phyloP scores from a whole-genome alignment of 2,797 vertebrate species.

The Enteromius mattozi region DNA sequence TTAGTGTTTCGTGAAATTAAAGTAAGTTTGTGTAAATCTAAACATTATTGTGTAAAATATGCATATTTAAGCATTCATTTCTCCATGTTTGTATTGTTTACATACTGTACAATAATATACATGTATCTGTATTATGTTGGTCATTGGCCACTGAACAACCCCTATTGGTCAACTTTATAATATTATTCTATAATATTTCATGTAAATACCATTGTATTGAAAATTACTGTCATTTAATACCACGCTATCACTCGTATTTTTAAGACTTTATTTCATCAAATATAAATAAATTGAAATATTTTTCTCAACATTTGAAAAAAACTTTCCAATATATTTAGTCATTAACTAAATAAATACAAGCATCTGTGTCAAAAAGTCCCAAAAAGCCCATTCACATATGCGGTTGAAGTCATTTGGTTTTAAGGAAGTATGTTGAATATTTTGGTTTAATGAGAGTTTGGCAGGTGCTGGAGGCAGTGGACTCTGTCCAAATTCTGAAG shows the following conservation, averaged over 20 bases:
- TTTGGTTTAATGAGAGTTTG: constrained; percentile 5
- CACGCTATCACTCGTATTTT: neutral
- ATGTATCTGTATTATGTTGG: neutral
- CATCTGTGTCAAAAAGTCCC: neutral
- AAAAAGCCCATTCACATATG: neutral
- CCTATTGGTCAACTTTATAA: neutral
- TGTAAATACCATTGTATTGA: neutral
- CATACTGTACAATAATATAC: neutral
- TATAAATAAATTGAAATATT: neutral
- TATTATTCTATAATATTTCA: neutral
- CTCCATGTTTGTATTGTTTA: neutral
- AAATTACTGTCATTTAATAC: neutral
- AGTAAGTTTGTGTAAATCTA: neutral
- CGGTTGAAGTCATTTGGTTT: neutral
- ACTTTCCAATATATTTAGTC: neutral
- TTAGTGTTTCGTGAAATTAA: neutral
- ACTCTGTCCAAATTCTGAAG: constrained; percentile 1
- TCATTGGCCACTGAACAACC: neutral
- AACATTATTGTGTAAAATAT: neutral
- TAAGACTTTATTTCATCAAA: neutral
- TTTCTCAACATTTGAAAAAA: neutral
- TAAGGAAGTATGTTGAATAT: neutral
- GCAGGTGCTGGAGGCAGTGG: constrained; percentile 26
- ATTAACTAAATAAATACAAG: neutral
- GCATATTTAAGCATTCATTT: neutral